Evolutionary conservation across 2,113 vertebrate species (phyloP).

Genomic region (Thomomys bottae): DNA sequence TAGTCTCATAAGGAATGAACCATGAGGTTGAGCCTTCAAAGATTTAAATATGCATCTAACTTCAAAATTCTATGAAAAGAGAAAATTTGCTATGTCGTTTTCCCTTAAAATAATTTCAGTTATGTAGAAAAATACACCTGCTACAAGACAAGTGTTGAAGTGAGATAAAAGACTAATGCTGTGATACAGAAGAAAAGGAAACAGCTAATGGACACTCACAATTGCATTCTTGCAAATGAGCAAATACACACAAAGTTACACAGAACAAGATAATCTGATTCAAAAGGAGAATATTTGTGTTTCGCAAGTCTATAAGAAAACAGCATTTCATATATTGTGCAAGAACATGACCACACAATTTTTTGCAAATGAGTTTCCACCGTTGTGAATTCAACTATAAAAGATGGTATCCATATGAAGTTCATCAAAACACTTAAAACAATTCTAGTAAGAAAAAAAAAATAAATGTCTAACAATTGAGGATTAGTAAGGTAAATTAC

Average conservation of each 20-base stretch:
- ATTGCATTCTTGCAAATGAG: neutral
- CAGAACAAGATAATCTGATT: no score
- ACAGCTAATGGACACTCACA: neutral
- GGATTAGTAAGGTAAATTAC: neutral
- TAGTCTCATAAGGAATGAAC: no score
- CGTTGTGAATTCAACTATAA: neutral
- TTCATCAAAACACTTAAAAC: neutral
- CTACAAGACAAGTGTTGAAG: neutral
- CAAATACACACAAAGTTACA: neutral
- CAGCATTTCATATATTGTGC: neutral
- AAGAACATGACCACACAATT: neutral
- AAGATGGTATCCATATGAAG: neutral
- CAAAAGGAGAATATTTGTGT: no score
- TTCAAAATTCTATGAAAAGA: no score
- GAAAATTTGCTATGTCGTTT: neutral
- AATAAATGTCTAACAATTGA: neutral
- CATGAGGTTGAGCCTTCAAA: neutral
- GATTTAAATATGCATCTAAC: no score
- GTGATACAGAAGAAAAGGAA: neutral
- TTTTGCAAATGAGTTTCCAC: neutral
- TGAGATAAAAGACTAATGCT: neutral
- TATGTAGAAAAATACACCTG: neutral
- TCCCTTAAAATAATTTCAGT: neutral
- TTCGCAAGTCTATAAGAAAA: neutral
- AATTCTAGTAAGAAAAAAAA: conserved; percentile 20